These are phyloP conservation scores for Eurois occulta DNA, from an alignment of 2,888 invertebrate species.

Conservation along the genomic window DNA sequence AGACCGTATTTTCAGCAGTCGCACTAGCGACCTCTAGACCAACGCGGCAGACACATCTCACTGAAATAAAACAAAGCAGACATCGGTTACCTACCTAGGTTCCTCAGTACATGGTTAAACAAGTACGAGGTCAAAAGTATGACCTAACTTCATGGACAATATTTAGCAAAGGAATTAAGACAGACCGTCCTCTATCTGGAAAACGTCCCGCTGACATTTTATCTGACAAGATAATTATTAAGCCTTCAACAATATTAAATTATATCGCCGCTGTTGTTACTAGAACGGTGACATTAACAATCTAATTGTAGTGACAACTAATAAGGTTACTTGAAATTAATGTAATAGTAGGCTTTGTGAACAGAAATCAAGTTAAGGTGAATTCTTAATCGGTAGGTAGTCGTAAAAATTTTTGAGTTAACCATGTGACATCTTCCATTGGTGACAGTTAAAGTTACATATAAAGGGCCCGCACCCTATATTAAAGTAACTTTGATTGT, in stretches of 20 bases:
- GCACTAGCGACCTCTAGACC: background rate
- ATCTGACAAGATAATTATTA: conserved; percentile 52
- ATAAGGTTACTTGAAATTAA: conserved; percentile 22
- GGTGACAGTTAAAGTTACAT: background rate
- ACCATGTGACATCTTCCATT: background rate
- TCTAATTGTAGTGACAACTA: conserved; percentile 32
- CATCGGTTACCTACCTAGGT: background rate
- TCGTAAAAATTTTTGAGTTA: background rate
- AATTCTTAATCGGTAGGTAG: background rate
- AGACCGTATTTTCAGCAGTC: background rate
- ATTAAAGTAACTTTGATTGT: background rate
- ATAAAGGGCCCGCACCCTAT: background rate
- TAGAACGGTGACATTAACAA: conserved; percentile 20
- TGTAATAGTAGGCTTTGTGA: conserved; percentile 7
- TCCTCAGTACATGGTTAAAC: background rate
- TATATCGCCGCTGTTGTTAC: conserved; percentile 28
- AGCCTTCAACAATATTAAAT: conserved; percentile 51
- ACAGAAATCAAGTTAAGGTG: background rate
- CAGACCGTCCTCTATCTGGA: conserved; percentile 11
- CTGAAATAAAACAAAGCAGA: background rate
- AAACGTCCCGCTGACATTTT: conserved; percentile 47
- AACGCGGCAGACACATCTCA: background rate
- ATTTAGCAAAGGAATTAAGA: conserved; percentile 35
- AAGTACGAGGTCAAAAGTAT: conserved; percentile 1
- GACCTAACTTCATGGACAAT: conserved; percentile 28